Conservation (phyloP, 2,797 vertebrate species). For the Spinus pinus region DNA sequence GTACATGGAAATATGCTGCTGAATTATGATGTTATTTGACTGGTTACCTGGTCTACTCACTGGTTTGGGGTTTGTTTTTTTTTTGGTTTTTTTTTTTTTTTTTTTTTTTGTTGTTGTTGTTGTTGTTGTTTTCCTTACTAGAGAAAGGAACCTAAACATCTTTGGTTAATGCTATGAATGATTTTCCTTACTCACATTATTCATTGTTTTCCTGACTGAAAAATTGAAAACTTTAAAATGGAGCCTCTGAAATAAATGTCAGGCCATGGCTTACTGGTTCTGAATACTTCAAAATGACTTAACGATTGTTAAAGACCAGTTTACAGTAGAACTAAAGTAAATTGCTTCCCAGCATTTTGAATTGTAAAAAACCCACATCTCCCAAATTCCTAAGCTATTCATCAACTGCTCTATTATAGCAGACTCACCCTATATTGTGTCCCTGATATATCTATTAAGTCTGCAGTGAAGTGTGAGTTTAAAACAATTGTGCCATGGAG, state of each 20-base stretch:
- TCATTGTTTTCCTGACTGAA: neutral
- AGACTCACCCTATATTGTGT: constrained; percentile 36
- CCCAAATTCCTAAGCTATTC: constrained; percentile 27
- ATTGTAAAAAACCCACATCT: constrained; percentile 16
- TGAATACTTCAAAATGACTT: constrained; percentile 35
- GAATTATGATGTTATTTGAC: neutral
- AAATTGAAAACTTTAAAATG: neutral
- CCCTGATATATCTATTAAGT: constrained; percentile 30
- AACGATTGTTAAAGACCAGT: constrained; percentile 4
- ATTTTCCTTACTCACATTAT: neutral
- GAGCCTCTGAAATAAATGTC: constrained; percentile 4
- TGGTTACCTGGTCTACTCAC: neutral
- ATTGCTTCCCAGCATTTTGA: constrained; percentile 12
- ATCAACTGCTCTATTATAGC: constrained; percentile 24
- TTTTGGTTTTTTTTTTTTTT: neutral
- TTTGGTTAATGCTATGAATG: neutral
- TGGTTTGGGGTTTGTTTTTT: neutral
- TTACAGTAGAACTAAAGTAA: constrained; percentile 16
- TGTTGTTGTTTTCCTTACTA: neutral
- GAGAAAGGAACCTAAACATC: neutral
- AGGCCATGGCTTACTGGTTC: neutral
- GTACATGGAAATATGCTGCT: neutral
- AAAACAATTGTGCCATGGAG: constrained; percentile 50
- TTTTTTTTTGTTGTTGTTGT: neutral
- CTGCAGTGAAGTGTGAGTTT: constrained; percentile 16